Base-by-base conservation (phyloP, 1,140 invertebrate species). In the Gonatopus flavifemur region DNA sequence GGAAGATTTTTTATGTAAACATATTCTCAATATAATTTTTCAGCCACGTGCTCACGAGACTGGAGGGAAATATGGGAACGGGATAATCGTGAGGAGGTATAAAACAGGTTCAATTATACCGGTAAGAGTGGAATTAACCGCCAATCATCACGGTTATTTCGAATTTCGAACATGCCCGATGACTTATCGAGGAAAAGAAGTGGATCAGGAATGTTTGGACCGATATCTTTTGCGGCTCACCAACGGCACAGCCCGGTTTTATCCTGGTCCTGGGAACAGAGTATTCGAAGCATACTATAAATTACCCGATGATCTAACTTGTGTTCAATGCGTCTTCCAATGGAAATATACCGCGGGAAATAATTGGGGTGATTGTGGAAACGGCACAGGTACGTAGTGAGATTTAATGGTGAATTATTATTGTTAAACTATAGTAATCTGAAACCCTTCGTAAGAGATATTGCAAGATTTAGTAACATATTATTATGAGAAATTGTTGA, bases 141-240 rank as follows among this genome's bases (percentile, higher is more conserved):
- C 89, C 3, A 84, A 83, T 59, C 90, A 93, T 70, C 81, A 83
- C 55, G 93, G 94, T 8, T 93, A 86, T 72, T 96, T 95, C 64
- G 90, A 95, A 67, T 95, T 96, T 74, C 81, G 89, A 46, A 62
- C 93, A 0, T 96, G 93, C 66, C 84, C 91, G 0, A 81, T 83
- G 67, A 81, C 80, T 25, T 69, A 70, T 47, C 72, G 28, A 28
- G 72, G 64, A 52, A 81, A 80, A 49, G 80, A 79, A 35, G 85
- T 85, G 0, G 86, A 83, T 1, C 86, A 94, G 62, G 81, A 86
- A 0, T 94, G 92, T 60, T 75, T 94, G 19, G 88, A 93, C 65
- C 74, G 86, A 55, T 74, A 91, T 67, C 56, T 90, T 0, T 74
- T 95, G 0, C 67, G 77, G 35, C 72, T 86, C 33, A 74, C 79